Conservation (phyloP, 2,797 vertebrate genomes). For the Neostethus bicornis region DNA sequence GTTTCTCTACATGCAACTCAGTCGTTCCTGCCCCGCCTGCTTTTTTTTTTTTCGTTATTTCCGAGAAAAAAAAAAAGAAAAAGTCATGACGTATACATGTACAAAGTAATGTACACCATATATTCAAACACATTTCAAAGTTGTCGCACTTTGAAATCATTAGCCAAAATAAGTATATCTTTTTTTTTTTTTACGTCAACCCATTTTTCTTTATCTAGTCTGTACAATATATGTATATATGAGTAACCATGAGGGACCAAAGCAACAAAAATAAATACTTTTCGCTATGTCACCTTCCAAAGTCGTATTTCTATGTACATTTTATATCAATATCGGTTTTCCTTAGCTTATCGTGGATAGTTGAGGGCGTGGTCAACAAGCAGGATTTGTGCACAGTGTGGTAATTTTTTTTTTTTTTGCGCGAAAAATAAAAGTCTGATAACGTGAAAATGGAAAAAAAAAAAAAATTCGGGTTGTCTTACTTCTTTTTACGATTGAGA, state of each 20-base stretch:
- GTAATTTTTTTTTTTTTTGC: slow-evolving; percentile 33
- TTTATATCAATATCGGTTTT: slow-evolving; percentile 78
- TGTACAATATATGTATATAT: slow-evolving; percentile 83
- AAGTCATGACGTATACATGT: slow-evolving; percentile 70
- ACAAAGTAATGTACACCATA: slow-evolving; percentile 83
- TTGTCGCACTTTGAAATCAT: slow-evolving; percentile 79
- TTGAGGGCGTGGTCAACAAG: slow-evolving; percentile 68
- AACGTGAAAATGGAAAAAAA: slow-evolving; percentile 48
- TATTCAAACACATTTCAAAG: slow-evolving; percentile 80
- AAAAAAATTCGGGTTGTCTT: slow-evolving; percentile 55
- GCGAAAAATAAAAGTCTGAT: slow-evolving; percentile 63
- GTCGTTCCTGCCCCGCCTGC: slow-evolving; percentile 57
- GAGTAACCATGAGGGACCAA: slow-evolving; percentile 83
- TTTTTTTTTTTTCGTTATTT: no score
- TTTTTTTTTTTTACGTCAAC: slow-evolving; percentile 73
- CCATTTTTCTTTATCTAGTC: slow-evolving; percentile 77
- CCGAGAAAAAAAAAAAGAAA: slow-evolving; percentile 41
- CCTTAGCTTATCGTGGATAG: slow-evolving; percentile 84
- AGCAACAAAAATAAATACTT: slow-evolving; percentile 95
- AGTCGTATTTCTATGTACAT: slow-evolving; percentile 85
- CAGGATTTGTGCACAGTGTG: slow-evolving; percentile 75
- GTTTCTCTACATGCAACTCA: slow-evolving; percentile 60
- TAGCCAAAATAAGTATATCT: slow-evolving; percentile 80
- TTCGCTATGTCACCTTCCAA: slow-evolving; percentile 88
- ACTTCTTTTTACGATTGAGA: slow-evolving; percentile 56